A percentile compares a stretch with the other conserved stretches of the same genome.
Conservation (phyloP, 1,140 invertebrate species). For the Oncopeltus fasciatus region DNA sequence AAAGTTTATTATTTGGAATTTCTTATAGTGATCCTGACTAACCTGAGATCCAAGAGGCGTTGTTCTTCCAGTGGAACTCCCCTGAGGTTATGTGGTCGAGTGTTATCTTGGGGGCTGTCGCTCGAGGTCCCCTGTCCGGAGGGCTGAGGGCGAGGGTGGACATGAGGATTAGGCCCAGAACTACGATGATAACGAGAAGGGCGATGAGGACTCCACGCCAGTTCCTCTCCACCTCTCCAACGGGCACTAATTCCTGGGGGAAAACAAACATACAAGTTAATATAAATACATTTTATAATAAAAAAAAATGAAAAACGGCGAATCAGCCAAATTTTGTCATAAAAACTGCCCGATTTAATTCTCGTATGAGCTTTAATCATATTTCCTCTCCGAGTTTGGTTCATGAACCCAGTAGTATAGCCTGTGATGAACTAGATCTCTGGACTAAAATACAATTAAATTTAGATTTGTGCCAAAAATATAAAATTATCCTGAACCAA, state of each 20-base stretch:
- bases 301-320: no score
- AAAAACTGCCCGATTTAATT: no score
- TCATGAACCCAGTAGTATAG: no score
- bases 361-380: no score
- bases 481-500: no score
- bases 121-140: conserved; percentile 49
- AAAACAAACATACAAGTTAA: no score
- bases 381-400: no score
- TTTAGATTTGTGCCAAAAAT: no score
- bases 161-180: conserved; percentile 71
- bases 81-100: conserved; percentile 48
- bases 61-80: conserved; percentile 40
- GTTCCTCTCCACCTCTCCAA: conserved; percentile 51
- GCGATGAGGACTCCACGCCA: conserved; percentile 84
- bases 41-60: conserved; percentile 72
- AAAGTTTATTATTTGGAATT: neutral
- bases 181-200: conserved; percentile 68
- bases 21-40: conserved; percentile 23
- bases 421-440: no score
- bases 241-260: conserved; percentile 65
- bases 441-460: no score
- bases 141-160: conserved; percentile 73
- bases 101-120: conserved; percentile 45
- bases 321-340: no score
- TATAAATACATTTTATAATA: no score